Conservation (phyloP, 1,140 invertebrate genomes). For the Monochamus saltuarius region DNA sequence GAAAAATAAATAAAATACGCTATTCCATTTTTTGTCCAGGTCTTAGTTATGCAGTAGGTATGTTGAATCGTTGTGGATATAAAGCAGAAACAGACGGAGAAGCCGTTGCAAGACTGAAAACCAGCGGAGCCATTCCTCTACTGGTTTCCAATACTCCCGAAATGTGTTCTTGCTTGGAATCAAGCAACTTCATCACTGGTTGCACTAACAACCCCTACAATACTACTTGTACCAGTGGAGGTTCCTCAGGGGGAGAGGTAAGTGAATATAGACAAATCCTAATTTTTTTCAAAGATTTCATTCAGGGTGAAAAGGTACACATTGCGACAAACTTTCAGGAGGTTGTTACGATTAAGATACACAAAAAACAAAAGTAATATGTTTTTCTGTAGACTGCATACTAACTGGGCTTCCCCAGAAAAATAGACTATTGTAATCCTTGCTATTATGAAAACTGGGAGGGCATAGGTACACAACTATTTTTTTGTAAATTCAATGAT, state of each 20-base stretch:
- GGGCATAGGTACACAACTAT: too few relatives aligned
- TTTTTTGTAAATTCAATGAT: too few relatives aligned
- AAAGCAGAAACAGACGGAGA: constrained; percentile 64
- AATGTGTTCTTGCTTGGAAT: constrained; percentile 70
- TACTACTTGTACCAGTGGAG: constrained; percentile 62
- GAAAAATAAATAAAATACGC: too few relatives aligned
- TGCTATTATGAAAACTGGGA: too few relatives aligned
- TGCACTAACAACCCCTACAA: constrained; percentile 80
- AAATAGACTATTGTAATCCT: too few relatives aligned
- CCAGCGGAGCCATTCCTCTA: constrained; percentile 76
- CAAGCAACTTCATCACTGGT: constrained; percentile 69
- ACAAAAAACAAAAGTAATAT: too few relatives aligned
- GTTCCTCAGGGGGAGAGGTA: constrained; percentile 78
- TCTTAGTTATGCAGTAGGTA: constrained; percentile 66
- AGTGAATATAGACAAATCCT: background rate
- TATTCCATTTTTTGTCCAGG: constrained; percentile 50
- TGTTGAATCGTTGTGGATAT: constrained; percentile 57
- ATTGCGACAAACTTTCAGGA: too few relatives aligned
- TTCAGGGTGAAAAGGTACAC: too few relatives aligned
- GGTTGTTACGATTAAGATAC: too few relatives aligned
- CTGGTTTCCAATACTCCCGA: constrained; percentile 82
- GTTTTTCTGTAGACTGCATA: too few relatives aligned
- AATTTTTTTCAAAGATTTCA: too few relatives aligned
- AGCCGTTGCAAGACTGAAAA: constrained; percentile 59
- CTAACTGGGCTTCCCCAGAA: too few relatives aligned